Evolutionary conservation across 2,113 vertebrate genomes (phyloP).

Genomic region (Cephalopterus ornatus): DNA sequence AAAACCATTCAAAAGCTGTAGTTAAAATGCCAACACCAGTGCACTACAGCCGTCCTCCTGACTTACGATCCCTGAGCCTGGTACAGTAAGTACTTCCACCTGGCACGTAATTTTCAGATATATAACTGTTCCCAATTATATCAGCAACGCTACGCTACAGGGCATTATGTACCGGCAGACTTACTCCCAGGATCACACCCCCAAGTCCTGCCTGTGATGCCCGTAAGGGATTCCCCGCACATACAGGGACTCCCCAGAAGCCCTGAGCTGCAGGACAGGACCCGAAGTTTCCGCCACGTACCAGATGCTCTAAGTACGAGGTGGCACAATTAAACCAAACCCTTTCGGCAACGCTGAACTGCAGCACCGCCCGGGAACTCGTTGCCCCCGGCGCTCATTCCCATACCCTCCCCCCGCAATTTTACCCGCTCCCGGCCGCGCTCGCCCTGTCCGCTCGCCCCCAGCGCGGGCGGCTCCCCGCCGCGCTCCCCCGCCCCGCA

Average conservation of each 20-base stretch:
- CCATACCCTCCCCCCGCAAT: rapidly evolving
- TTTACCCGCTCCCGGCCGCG: rapidly evolving
- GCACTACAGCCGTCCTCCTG: background rate
- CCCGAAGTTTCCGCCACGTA: background rate
- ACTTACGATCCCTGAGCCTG: rapidly evolving
- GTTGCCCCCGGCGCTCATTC: rapidly evolving
- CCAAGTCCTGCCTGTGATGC: rapidly evolving
- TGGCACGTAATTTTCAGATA: rapidly evolving
- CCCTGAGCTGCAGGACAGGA: background rate
- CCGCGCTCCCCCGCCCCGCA: background rate
- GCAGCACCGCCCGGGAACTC: rapidly evolving
- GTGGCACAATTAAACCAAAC: background rate
- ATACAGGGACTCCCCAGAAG: background rate
- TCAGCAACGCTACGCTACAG: rapidly evolving
- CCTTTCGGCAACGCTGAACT: rapidly evolving
- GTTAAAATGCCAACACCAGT: background rate
- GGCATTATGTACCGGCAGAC: rapidly evolving
- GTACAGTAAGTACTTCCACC: background rate
- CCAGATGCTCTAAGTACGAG: rapidly evolving
- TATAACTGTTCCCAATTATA: rapidly evolving
- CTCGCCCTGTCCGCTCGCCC: background rate
- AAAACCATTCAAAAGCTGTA: background rate
- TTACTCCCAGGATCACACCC: too few species aligned
- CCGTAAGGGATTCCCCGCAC: background rate
- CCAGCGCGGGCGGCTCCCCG: background rate